Evolutionary conservation across 30 jellyfish, hydroid and myxozoan genomes (phyloP).

Genomic region (Rhopilema esculentum): DNA sequence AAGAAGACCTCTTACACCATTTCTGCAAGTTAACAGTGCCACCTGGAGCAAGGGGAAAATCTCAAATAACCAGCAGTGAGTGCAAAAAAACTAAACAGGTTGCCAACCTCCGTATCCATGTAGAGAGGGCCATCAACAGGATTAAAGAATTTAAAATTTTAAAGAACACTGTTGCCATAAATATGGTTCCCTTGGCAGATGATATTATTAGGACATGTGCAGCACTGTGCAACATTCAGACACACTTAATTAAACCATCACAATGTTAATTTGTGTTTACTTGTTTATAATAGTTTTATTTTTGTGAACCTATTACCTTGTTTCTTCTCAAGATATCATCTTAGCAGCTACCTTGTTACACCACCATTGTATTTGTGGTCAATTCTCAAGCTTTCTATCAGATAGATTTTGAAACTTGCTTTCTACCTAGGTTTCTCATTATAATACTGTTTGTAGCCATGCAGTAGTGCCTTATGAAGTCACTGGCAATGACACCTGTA

Average conservation of each 20-base stretch:
- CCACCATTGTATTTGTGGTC: background rate
- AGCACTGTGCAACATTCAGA: constrained; percentile 65
- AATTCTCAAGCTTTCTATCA: background rate
- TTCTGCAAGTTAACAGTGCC: constrained; percentile 51
- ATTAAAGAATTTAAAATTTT: constrained; percentile 43
- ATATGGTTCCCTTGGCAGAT: constrained; percentile 63
- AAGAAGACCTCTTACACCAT: constrained; percentile 56
- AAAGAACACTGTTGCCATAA: constrained; percentile 33
- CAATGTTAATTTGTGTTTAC: background rate
- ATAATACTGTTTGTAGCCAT: background rate
- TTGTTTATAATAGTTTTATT: background rate
- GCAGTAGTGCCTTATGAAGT: background rate
- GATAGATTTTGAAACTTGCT: background rate
- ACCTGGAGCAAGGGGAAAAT: constrained; percentile 52
- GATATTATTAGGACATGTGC: constrained; percentile 67
- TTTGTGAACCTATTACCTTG: background rate
- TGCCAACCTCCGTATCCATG: constrained; percentile 65
- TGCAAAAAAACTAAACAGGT: constrained; percentile 48
- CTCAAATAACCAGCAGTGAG: constrained; percentile 49
- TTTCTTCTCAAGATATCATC: background rate
- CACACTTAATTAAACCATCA: constrained; percentile 44
- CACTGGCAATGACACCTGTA: background rate
- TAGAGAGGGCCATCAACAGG: constrained; percentile 59
- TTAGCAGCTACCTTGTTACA: background rate
- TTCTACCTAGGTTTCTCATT: background rate